These are phyloP conservation scores for Phrixothrix hirtus DNA, from an alignment of 2,888 invertebrate species.

Conservation along the genomic window DNA sequence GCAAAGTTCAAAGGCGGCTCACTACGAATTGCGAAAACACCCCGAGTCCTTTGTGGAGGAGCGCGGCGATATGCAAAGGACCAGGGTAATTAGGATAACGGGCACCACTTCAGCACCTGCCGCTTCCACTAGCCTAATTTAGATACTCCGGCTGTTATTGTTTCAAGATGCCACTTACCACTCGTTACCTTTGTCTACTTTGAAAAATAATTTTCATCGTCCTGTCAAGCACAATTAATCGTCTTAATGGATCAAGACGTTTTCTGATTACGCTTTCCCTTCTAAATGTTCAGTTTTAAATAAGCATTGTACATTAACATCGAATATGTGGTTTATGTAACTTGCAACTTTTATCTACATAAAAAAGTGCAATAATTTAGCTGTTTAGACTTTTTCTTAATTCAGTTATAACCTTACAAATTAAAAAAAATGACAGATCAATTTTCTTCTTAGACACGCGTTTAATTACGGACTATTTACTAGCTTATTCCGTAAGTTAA, in stretches of 20 bases:
- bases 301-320: conserved; percentile 37
- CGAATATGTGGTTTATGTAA: too few relatives aligned
- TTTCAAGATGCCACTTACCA: conserved; percentile 30
- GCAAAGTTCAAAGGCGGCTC: conserved; percentile 54
- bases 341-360: too few relatives aligned
- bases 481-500: too few relatives aligned
- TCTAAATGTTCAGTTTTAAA: conserved; percentile 15
- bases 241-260: too few relatives aligned
- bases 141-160: conserved; percentile 39
- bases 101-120: conserved; percentile 55
- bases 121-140: conserved; percentile 45
- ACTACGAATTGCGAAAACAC: conserved; percentile 57
- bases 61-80: conserved; percentile 57
- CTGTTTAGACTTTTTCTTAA: too few relatives aligned
- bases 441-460: too few relatives aligned
- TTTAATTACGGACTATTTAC: too few relatives aligned
- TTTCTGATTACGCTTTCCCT: too few relatives aligned
- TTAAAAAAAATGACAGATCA: too few relatives aligned
- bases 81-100: conserved; percentile 58
- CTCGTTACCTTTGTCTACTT: conserved; percentile 33
- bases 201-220: conserved; percentile 13
- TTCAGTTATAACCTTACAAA: too few relatives aligned
- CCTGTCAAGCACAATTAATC: conserved; percentile 8
- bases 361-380: too few relatives aligned
- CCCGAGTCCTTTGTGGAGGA: conserved; percentile 53